Evolutionary conservation across 1,140 invertebrate species (phyloP).

Genomic region (Drosophila tani): DNA sequence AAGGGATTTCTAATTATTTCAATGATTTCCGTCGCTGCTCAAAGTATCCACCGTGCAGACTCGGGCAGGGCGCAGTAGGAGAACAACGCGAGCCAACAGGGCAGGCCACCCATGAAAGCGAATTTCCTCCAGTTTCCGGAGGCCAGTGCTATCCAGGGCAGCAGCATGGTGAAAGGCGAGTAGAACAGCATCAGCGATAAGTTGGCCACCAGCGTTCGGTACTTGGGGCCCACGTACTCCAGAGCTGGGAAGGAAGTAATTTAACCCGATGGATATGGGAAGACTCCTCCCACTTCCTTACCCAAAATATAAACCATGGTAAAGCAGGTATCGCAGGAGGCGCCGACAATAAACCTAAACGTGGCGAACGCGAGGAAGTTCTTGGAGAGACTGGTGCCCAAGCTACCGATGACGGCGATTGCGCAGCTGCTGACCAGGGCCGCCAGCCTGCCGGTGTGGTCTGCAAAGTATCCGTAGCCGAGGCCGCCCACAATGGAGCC

Average conservation of each 20-base stretch:
- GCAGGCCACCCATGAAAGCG: conserved; percentile 88
- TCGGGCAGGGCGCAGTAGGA: conserved; percentile 92
- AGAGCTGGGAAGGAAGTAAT: conserved; percentile 87
- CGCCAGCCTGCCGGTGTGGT: conserved; percentile 92
- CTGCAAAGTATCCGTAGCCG: conserved; percentile 93
- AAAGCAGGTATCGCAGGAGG: conserved; percentile 95
- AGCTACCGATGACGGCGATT: conserved; percentile 90
- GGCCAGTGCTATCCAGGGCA: conserved; percentile 92
- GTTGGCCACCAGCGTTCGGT: conserved; percentile 93
- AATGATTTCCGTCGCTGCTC: neutral
- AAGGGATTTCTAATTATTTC: neutral
- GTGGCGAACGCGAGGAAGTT: conserved; percentile 90
- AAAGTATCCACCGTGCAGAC: conserved; percentile 87
- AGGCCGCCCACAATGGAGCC: conserved; percentile 93
- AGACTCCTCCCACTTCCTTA: conserved; percentile 83
- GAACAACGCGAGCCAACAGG: conserved; percentile 88
- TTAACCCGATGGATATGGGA: too few species aligned
- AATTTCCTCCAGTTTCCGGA: conserved; percentile 90
- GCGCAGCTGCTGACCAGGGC: conserved; percentile 92
- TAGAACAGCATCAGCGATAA: conserved; percentile 95
- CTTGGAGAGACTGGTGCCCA: conserved; percentile 88
- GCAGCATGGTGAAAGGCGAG: conserved; percentile 89
- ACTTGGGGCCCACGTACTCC: conserved; percentile 94
- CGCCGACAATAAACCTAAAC: conserved; percentile 91
- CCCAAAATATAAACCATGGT: conserved; percentile 96